Conservation (phyloP, 2,797 vertebrate species). For the Pogonophryne albipinna region DNA sequence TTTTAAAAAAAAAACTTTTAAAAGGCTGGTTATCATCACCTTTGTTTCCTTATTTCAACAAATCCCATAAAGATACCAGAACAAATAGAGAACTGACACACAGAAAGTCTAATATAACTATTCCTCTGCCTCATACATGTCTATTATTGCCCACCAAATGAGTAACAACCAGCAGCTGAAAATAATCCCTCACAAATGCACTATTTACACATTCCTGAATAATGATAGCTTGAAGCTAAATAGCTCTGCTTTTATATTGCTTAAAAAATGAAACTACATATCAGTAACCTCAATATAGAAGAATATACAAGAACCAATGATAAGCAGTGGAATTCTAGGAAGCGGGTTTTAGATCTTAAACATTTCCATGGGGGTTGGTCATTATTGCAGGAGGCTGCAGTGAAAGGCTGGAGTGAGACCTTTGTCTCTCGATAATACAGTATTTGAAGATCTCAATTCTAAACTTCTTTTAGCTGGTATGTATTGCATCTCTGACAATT, state of each 20-base stretch:
- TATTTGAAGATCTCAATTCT: slow-evolving; percentile 4
- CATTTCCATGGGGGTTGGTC: slow-evolving; percentile 18
- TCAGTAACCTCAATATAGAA: background rate
- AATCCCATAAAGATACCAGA: slow-evolving; percentile 20
- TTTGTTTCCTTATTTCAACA: background rate
- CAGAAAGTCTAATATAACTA: background rate
- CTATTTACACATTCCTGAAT: background rate
- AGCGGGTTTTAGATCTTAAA: slow-evolving; percentile 23
- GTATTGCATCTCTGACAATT: slow-evolving; percentile 10
- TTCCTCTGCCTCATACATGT: background rate
- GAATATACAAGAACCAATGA: background rate
- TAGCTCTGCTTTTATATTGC: background rate
- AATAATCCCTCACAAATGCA: background rate
- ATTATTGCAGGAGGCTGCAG: slow-evolving; percentile 28
- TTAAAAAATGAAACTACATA: background rate
- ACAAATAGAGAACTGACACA: background rate
- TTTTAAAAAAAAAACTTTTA: background rate
- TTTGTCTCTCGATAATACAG: slow-evolving; percentile 19
- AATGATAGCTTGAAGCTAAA: background rate
- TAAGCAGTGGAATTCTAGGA: slow-evolving; percentile 23
- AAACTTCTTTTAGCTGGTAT: slow-evolving; percentile 4
- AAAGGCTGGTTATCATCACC: background rate
- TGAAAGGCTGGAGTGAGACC: slow-evolving; percentile 22
- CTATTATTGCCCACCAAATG: background rate
- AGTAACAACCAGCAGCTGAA: slow-evolving; percentile 4